Percentiles rank a stretch among this genome's conserved stretches.
Conservation (phyloP, 2,797 vertebrate species). For the Tokudaia tokunoshimensis region DNA sequence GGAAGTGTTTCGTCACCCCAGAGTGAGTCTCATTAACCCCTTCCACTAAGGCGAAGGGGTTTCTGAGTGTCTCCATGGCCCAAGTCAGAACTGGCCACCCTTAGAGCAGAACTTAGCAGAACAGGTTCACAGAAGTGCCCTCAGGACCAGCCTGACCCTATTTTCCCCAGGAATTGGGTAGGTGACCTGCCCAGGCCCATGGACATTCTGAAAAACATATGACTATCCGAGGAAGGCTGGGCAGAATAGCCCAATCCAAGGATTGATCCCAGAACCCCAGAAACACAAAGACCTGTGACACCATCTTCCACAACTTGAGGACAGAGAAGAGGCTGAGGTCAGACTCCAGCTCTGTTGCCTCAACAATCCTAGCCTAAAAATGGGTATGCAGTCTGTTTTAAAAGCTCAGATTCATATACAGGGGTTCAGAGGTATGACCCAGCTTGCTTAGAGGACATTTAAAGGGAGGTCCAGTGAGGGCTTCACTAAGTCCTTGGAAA, state of each 20-base stretch:
- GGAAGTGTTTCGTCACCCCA: conserved; percentile 61
- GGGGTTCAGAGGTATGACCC: not conserved
- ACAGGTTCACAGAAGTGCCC: not conserved
- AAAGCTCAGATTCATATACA: not conserved
- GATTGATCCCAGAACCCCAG: not conserved
- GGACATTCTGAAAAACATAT: not conserved
- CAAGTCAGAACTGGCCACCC: not conserved
- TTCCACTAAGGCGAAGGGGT: not conserved
- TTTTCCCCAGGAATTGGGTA: not conserved
- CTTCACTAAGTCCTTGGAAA: not conserved
- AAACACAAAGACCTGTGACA: not conserved
- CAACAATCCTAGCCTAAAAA: not conserved
- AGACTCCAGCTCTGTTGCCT: not conserved
- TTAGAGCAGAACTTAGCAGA: not conserved
- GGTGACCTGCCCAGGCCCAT: not conserved
- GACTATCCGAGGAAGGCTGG: not conserved
- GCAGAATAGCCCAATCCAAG: not conserved
- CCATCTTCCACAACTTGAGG: not conserved
- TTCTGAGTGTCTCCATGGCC: not conserved
- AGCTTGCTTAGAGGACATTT: not conserved
- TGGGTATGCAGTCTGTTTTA: not conserved
- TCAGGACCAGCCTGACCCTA: not conserved
- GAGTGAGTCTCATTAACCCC: conserved; percentile 41
- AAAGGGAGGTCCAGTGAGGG: not conserved
- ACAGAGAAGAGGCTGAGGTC: conserved; percentile 4